Conservation (phyloP, 1,140 invertebrate species). For the Amphibalanus amphitrite region DNA sequence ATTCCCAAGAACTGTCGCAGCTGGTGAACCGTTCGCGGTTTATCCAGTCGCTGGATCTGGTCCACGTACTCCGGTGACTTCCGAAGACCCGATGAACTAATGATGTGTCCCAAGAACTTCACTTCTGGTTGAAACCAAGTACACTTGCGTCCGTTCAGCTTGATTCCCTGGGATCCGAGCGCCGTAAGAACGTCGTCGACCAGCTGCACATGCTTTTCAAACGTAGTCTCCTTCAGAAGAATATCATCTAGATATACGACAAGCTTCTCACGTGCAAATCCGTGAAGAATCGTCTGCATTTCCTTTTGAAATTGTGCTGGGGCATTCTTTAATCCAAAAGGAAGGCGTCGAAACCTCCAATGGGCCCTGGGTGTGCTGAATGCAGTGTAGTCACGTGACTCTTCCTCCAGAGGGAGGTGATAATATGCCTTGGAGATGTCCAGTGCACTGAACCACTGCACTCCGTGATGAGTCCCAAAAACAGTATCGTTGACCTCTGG, state of each 20-base stretch:
- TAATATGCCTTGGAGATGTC: constrained; percentile 7
- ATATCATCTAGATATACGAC: constrained; percentile 6
- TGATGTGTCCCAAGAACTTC: too few species aligned
- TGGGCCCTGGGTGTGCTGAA: not conserved
- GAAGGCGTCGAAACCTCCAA: not conserved
- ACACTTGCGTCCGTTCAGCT: too few species aligned
- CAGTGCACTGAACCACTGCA: not conserved
- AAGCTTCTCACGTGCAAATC: constrained; percentile 3
- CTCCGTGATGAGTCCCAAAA: too few species aligned
- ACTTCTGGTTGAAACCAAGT: too few species aligned
- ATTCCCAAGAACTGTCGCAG: not conserved
- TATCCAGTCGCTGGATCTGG: too few species aligned
- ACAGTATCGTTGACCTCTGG: too few species aligned
- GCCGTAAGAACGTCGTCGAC: too few species aligned
- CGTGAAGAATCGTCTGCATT: constrained; percentile 5
- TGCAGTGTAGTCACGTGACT: not conserved
- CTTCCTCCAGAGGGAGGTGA: constrained; percentile 2
- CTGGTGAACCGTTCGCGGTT: too few species aligned
- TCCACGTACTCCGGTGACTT: too few species aligned
- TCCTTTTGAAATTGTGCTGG: constrained; percentile 4
- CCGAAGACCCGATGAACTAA: too few species aligned
- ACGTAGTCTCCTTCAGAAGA: not conserved
- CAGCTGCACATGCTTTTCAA: too few species aligned
- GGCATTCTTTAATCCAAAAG: constrained; percentile 6
- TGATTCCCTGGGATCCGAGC: too few species aligned